Evolutionary conservation across 2,113 vertebrate species (phyloP).

Genomic region (Callorhinus ursinus): DNA sequence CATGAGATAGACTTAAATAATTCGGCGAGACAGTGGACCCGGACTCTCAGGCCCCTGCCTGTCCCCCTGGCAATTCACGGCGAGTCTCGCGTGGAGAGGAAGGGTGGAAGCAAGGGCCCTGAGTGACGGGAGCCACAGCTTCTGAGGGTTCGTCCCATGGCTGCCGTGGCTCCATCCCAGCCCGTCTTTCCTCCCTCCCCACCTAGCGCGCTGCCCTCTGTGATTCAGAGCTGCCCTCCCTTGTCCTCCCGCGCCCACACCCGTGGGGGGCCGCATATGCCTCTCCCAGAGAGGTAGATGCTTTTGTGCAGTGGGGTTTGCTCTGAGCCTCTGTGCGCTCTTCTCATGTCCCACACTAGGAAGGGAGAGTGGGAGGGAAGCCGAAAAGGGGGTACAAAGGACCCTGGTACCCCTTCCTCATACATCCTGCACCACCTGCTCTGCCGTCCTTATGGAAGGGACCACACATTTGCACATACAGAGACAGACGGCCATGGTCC

Average conservation of each 20-base stretch:
- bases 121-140: not conserved
- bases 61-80: not conserved
- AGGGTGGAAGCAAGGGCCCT: not conserved
- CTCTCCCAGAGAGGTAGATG: not conserved
- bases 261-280: not conserved
- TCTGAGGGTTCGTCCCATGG: accelerated
- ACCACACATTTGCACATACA: not conserved
- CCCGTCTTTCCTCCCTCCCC: not conserved
- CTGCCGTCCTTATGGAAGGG: not conserved
- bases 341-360: not conserved
- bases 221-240: not conserved
- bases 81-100: no score
- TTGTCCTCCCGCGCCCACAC: not conserved
- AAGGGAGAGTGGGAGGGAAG: not conserved
- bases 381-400: not conserved
- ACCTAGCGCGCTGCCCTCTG: not conserved
- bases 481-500: accelerated
- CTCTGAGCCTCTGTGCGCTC: not conserved
- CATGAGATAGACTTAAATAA: no score
- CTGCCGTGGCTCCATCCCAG: not conserved
- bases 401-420: not conserved
- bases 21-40: not conserved
- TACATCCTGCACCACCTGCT: not conserved
- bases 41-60: not conserved
- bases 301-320: not conserved